Conservation (phyloP, 2,113 vertebrate genomes). For the Ailurus styani region DNA sequence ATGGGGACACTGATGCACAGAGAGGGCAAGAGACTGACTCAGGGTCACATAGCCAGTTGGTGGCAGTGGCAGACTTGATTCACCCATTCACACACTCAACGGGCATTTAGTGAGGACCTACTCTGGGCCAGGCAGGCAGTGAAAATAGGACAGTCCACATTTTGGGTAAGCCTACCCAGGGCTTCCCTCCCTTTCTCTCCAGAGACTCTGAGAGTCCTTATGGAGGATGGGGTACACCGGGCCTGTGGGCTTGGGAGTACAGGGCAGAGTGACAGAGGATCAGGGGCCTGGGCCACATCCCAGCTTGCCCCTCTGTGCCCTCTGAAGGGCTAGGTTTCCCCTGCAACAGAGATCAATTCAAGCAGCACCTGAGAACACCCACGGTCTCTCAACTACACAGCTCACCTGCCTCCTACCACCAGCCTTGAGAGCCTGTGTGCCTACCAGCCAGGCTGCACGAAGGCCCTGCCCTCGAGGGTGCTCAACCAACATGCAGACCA, state of each 20-base stretch:
- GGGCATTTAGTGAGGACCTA: too few relatives aligned
- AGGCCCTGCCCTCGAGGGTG: not conserved
- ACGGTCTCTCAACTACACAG: rapidly evolving
- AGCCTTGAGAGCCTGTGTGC: not conserved
- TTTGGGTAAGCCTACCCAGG: not conserved
- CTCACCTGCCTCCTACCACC: not conserved
- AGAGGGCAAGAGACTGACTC: not conserved
- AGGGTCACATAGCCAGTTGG: not conserved
- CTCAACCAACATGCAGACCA: not conserved
- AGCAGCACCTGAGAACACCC: not conserved
- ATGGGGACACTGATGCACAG: not conserved
- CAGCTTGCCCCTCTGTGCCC: too few relatives aligned
- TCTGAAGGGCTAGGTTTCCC: too few relatives aligned
- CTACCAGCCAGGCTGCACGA: not conserved
- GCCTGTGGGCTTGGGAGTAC: too few relatives aligned
- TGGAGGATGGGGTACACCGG: not conserved
- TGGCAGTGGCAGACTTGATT: not conserved
- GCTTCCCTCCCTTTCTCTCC: not conserved
- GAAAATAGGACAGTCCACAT: not conserved
- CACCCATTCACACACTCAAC: not conserved
- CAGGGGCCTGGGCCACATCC: too few relatives aligned
- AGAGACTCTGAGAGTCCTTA: not conserved
- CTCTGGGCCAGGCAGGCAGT: not conserved
- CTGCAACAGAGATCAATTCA: too few relatives aligned
- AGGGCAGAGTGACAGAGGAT: not conserved